Evolutionary conservation across 2,797 vertebrate genomes (phyloP), one percentile per base, ranked within the genome.

Genomic region (Falco naumanni): DNA sequence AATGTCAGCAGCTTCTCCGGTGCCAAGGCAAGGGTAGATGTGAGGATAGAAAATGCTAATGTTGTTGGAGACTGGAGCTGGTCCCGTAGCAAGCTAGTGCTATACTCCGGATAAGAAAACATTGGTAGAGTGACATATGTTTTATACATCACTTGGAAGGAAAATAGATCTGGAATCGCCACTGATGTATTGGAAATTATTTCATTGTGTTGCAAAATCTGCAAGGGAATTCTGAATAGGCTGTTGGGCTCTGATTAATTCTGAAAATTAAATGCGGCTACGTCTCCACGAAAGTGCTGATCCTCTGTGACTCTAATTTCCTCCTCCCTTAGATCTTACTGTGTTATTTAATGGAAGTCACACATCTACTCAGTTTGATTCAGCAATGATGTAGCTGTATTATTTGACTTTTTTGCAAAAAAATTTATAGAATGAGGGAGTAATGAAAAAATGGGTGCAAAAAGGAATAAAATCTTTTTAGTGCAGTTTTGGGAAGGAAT

Each of bases 1-100:
- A 79, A 26, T n/a, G 78, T 94, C 92, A 95, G 90, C 95, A 95
- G 79, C 74, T 89, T 69, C 39, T 13, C 65, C 69, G 91, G 65
- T 0, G 0, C 92, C 21, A 18, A 77, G 59, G 63, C 28, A 79
- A 76, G 65, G n/a, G 14, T 51, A 16, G 59, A 45, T 71, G 81
- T 63, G 82, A 87, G 81, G 78, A 26, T 2, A 64, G 91, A 63
- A 87, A 61, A 57, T 79, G 89, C 81, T 79, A 19, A 50, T 61
- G 66, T 22, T 56, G 22, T 6, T 56, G 77, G 61, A 90, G 84
- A 1, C 74, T 59, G 76, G 54, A 89, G 80, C 20, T 1, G 3
- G 29, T 50, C 47, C 80, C 61, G 0, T 9, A 43, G 63, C 4
- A 14, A 24, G 85, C 54, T 76, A 60, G 20, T 63, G 75, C 79